Percentiles rank a stretch among this genome's conserved stretches.
Conservation (phyloP, 2,797 vertebrate genomes). For the Tiaroga cobitis region DNA sequence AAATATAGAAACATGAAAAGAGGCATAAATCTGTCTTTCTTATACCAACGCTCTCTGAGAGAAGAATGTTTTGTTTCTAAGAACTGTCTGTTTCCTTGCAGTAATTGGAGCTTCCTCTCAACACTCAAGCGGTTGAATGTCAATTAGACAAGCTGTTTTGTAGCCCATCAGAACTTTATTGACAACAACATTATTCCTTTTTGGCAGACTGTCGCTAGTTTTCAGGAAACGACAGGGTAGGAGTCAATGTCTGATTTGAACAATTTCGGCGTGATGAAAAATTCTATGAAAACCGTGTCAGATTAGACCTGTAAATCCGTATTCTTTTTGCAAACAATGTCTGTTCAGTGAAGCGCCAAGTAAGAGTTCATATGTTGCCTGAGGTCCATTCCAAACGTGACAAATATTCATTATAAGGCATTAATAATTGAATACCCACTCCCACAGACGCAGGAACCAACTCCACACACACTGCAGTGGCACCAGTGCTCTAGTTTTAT, state of each 20-base stretch:
- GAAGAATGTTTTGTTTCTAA: slow-evolving; percentile 64
- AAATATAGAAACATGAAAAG: slow-evolving; percentile 61
- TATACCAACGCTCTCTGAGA: slow-evolving; percentile 65
- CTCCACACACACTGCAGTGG: neutral
- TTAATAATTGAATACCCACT: slow-evolving; percentile 43
- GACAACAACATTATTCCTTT: slow-evolving; percentile 45
- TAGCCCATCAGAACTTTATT: slow-evolving; percentile 58
- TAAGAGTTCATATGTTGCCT: slow-evolving; percentile 45
- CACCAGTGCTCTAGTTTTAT: slow-evolving; percentile 2
- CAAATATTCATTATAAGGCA: slow-evolving; percentile 55
- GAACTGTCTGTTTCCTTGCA: slow-evolving; percentile 55
- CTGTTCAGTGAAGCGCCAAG: neutral
- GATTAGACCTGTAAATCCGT: neutral
- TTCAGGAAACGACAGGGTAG: slow-evolving; percentile 35
- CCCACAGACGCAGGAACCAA: neutral
- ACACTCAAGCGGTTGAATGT: slow-evolving; percentile 49
- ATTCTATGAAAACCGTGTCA: neutral
- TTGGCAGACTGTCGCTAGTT: slow-evolving; percentile 27
- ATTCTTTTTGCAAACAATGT: neutral
- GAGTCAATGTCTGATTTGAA: neutral
- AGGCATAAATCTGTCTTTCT: slow-evolving; percentile 55
- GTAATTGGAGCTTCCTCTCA: slow-evolving; percentile 65
- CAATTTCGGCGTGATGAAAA: neutral
- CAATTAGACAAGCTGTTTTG: slow-evolving; percentile 60
- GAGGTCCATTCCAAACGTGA: slow-evolving; percentile 49